Evolutionary conservation across 2,113 vertebrate genomes (phyloP), one percentile per base, ranked within the genome.

Genomic region (Trachemys scripta): DNA sequence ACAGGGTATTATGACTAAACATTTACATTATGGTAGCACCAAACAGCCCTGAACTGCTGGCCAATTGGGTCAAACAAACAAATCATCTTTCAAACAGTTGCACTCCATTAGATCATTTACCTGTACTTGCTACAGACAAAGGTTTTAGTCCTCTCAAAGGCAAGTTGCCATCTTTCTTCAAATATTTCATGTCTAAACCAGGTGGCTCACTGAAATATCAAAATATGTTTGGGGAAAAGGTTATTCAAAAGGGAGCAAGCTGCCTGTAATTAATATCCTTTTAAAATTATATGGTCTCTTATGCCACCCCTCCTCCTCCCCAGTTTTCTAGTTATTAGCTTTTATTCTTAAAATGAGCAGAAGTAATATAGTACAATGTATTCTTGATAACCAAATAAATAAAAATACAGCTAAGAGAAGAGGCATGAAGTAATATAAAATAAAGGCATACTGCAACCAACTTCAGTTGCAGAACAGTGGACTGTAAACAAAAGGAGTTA

Each of bases 121-220:
- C 69, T 93, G 11, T 29, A 25, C 9, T 91, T 49, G 16, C 5
- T 80, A 31, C 10, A 90, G 47, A 78, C 57, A 88, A 87, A 94
- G 85, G 4, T 5, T 92, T 93, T 84, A 49, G 51, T 25, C 56
- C 2, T 56, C 45, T 91, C 4, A 47, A 72, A 69, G 54, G 27
- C 62, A 49, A 6, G n/a, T 69, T 85, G 50, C n/a, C 27, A 56
- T 89, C 51, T 31, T 95, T 95, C 85, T 94, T 89, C 57, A 95
- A 72, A 50, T 51, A 81, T 90, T 91, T 91, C 27, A 90, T 80
- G 35, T 69, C 50, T 84, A 83, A 93, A 20, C 76, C 80, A 90
- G 8, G 10, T 76, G 38, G 27, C 3, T 38, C 82, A 8, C 75
- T 93, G n/a, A 29, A 87, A 72, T 8, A 53, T 38, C 45, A 79